A percentile compares a stretch with the other conserved stretches of the same genome.
Evolutionary conservation across 2,113 vertebrate species (phyloP).

Genomic region (Prunella fulvescens): DNA sequence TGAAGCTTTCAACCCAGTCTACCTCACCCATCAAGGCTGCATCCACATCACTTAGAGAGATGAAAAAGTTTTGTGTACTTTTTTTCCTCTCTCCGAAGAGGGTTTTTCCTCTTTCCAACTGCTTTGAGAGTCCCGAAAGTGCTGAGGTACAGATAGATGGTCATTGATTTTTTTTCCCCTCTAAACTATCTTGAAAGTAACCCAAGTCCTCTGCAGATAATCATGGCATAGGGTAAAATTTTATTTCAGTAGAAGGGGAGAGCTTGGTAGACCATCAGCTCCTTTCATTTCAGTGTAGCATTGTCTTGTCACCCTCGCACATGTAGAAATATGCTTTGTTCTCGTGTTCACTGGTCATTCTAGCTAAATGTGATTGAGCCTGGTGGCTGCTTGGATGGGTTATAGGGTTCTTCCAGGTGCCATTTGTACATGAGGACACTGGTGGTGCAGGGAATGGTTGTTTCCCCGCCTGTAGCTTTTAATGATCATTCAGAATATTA

Average conservation of each 20-base stretch:
- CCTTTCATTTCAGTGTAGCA: neutral
- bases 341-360: neutral
- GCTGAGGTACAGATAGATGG: accelerated
- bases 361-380: neutral
- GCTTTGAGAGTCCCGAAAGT: neutral
- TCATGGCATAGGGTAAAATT: neutral
- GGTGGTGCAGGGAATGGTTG: neutral
- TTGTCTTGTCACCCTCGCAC: neutral
- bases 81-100: neutral
- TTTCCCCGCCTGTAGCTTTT: neutral
- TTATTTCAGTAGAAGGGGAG: neutral
- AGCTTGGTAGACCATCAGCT: neutral
- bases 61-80: neutral
- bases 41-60: neutral
- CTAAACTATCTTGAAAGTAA: neutral
- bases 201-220: neutral
- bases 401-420: neutral
- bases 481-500: neutral
- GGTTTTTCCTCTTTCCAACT: neutral
- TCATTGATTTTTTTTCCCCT: neutral
- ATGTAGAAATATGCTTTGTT: neutral
- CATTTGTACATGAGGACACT: neutral
- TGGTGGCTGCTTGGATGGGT: neutral
- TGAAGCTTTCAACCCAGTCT: neutral
- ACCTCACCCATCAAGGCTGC: neutral